phyloP scores from a whole-genome alignment of 2,113 vertebrate species.

The Archocentrus centrarchus region DNA sequence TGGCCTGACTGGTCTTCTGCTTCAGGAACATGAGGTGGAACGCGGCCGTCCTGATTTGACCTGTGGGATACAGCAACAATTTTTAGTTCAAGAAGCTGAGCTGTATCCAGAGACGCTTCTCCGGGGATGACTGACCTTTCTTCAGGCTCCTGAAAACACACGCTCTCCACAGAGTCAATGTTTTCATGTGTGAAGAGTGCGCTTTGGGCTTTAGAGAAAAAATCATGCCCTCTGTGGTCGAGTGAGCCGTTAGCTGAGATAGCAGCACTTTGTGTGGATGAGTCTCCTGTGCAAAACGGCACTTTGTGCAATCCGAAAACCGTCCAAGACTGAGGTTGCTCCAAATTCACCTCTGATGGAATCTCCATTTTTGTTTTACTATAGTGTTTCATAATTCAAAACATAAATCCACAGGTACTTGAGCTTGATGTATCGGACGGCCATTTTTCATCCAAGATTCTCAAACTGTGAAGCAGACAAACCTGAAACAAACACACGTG shows the following conservation, averaged over 20 bases:
- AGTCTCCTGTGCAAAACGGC: conserved; percentile 20
- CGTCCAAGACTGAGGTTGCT: conserved; percentile 54
- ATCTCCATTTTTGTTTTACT: conserved; percentile 80
- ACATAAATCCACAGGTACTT: conserved; percentile 73
- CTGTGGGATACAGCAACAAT: not conserved
- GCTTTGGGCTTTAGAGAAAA: conserved; percentile 10
- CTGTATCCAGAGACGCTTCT: not conserved
- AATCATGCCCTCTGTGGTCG: conserved; percentile 12
- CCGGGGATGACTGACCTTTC: not conserved
- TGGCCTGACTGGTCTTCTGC: conserved; percentile 10
- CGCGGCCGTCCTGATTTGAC: not conserved
- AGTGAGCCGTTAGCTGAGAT: conserved; percentile 27
- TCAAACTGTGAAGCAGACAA: conserved; percentile 14
- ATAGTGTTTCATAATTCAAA: conserved; percentile 70
- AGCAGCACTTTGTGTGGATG: not conserved
- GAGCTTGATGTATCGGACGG: conserved; percentile 49
- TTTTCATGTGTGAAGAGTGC: not conserved
- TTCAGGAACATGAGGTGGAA: not conserved
- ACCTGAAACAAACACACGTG: conserved; percentile 67
- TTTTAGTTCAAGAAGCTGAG: conserved; percentile 18
- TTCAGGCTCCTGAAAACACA: conserved; percentile 15
- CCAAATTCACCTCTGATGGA: conserved; percentile 53
- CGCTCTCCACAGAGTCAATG: not conserved
- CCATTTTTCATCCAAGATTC: conserved; percentile 62
- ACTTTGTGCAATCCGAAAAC: conserved; percentile 36